These are phyloP conservation scores for Rhyacophila brunnea DNA, from an alignment of 1,140 invertebrate genomes.

Conservation along the genomic window DNA sequence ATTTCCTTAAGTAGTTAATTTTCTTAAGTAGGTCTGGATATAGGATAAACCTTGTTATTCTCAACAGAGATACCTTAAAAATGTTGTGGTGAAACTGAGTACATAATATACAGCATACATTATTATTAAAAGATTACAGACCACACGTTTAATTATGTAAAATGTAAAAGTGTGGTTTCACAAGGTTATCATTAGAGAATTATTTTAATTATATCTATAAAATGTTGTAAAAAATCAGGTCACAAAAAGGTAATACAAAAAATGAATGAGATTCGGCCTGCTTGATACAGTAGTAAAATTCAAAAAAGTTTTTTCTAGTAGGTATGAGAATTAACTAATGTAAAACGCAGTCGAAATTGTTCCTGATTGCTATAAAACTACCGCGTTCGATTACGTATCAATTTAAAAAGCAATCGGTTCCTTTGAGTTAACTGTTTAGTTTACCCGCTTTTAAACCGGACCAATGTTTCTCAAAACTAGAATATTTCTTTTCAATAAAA, in stretches of 20 bases:
- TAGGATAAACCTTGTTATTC: too few relatives aligned
- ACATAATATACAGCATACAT: too few relatives aligned
- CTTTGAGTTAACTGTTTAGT: constrained; percentile 19
- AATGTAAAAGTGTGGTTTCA: too few relatives aligned
- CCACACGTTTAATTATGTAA: too few relatives aligned
- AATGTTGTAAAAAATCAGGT: not conserved
- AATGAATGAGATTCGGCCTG: not conserved
- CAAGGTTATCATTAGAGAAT: not conserved
- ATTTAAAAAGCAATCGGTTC: constrained; percentile 6
- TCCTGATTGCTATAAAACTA: constrained; percentile 14
- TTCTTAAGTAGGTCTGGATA: too few relatives aligned
- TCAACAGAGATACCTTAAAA: too few relatives aligned
- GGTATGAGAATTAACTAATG: constrained; percentile 12
- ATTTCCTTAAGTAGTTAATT: too few relatives aligned
- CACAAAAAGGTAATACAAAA: not conserved
- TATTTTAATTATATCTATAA: not conserved
- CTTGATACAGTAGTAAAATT: constrained; percentile 1
- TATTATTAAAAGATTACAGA: too few relatives aligned
- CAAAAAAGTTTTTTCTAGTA: constrained; percentile 1
- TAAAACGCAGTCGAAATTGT: not conserved
- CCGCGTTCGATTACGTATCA: constrained; percentile 12
- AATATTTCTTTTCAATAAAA: too few relatives aligned
- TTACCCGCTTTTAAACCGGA: not conserved
- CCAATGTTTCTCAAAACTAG: constrained; percentile 1
- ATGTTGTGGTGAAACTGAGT: too few relatives aligned